Conservation (phyloP, 2,113 vertebrate genomes). For the Vicugna pacos region DNA sequence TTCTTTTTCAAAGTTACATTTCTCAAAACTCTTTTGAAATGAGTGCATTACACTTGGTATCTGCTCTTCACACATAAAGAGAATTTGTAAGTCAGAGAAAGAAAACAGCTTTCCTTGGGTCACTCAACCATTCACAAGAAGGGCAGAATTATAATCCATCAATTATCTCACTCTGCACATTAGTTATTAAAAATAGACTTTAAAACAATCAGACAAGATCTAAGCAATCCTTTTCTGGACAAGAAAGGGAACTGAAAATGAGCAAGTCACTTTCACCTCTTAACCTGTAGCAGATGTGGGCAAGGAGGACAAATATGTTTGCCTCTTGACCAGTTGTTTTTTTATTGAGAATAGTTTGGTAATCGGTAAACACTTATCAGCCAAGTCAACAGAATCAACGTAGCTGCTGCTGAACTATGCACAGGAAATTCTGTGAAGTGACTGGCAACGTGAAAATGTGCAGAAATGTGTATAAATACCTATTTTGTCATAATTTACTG, state of each 20-base stretch:
- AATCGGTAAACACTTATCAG: neutral
- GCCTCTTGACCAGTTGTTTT: neutral
- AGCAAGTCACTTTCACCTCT: neutral
- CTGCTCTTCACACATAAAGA: constrained; percentile 5
- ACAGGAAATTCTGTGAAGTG: neutral
- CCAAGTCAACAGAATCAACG: neutral
- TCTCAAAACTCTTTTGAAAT: constrained; percentile 29
- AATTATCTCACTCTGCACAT: neutral
- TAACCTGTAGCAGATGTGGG: neutral
- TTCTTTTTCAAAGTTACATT: constrained; percentile 56
- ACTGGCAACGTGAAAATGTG: neutral
- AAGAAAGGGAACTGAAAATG: neutral
- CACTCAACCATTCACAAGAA: neutral
- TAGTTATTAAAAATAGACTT: constrained; percentile 14
- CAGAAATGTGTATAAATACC: neutral
- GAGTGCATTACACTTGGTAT: neutral
- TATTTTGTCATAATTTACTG: neutral
- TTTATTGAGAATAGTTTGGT: neutral
- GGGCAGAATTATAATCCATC: neutral
- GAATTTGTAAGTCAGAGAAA: neutral
- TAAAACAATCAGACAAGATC: neutral
- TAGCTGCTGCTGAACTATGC: neutral
- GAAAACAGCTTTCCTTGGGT: constrained; percentile 12
- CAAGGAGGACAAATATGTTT: neutral
- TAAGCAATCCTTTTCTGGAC: neutral